Conservation (phyloP, 2,113 vertebrate genomes). For the Entosphenus tridentatus region DNA sequence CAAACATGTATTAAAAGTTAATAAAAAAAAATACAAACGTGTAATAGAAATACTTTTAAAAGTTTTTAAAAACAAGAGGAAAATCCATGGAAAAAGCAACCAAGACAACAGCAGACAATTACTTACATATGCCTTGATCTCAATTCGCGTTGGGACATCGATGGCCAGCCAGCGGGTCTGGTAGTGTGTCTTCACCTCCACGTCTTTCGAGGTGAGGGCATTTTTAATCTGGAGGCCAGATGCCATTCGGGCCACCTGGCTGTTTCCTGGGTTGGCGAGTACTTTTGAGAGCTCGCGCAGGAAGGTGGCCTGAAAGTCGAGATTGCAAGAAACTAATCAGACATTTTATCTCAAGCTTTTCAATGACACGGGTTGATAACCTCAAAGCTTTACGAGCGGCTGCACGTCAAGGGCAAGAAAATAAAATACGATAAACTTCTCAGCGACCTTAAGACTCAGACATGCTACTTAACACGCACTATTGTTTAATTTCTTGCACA, state of each 20-base stretch:
- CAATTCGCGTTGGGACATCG: conserved; percentile 56
- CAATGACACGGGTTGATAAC: no score
- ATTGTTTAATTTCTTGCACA: no score
- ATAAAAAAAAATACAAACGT: no score
- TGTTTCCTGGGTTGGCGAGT: conserved; percentile 85
- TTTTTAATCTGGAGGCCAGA: conserved; percentile 95
- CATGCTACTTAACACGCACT: no score
- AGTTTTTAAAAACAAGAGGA: background rate
- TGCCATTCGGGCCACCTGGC: conserved; percentile 81
- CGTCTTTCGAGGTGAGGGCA: conserved; percentile 88
- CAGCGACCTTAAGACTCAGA: no score
- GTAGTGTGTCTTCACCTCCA: conserved; percentile 72
- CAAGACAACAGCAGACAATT: background rate
- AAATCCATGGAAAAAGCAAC: background rate
- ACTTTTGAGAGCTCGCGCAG: conserved; percentile 91
- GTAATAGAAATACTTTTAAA: no score
- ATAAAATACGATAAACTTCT: no score
- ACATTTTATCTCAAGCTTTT: no score
- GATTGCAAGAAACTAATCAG: background rate
- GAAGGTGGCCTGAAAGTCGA: conserved; percentile 49
- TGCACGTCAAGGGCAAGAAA: no score
- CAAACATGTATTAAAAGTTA: no score
- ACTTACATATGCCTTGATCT: conserved; percentile 90
- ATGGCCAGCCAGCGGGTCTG: conserved; percentile 94
- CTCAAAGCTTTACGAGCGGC: no score